Evolutionary conservation across 2,113 vertebrate genomes (phyloP).

Genomic region (Psammodynastes pulverulentus): DNA sequence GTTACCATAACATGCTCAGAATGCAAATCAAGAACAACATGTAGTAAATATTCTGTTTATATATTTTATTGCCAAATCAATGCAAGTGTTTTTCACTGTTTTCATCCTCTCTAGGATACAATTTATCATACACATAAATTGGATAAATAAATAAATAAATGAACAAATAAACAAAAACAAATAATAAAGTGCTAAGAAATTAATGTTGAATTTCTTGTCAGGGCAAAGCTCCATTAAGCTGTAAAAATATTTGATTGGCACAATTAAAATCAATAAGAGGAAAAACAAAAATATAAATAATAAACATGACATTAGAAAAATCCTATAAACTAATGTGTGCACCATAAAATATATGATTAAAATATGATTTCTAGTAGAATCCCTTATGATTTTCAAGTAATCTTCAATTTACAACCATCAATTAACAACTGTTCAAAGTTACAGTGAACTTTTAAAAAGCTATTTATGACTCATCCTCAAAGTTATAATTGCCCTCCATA

Average conservation of each 20-base stretch:
- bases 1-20: neutral
- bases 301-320: neutral
- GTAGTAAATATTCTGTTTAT: neutral
- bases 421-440: neutral
- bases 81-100: neutral
- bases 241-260: neutral
- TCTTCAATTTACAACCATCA: neutral
- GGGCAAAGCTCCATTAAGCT: neutral
- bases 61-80: neutral
- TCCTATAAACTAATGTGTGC: neutral
- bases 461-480: neutral
- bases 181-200: neutral
- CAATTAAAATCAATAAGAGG: neutral
- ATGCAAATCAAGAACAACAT: slow-evolving; percentile 29
- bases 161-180: too few species aligned
- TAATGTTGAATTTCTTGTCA: neutral
- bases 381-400: neutral
- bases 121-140: neutral
- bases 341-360: neutral
- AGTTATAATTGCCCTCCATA: neutral
- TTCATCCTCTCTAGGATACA: neutral
- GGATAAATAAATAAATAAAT: neutral
- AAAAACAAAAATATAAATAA: neutral
- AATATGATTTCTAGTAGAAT: neutral
- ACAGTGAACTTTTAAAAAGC: neutral